Percentiles rank a stretch among this genome's conserved stretches.
These are phyloP conservation scores for Scyliorhinus canicula DNA, from an alignment of 2,797 vertebrate genomes.

Conservation along the genomic window DNA sequence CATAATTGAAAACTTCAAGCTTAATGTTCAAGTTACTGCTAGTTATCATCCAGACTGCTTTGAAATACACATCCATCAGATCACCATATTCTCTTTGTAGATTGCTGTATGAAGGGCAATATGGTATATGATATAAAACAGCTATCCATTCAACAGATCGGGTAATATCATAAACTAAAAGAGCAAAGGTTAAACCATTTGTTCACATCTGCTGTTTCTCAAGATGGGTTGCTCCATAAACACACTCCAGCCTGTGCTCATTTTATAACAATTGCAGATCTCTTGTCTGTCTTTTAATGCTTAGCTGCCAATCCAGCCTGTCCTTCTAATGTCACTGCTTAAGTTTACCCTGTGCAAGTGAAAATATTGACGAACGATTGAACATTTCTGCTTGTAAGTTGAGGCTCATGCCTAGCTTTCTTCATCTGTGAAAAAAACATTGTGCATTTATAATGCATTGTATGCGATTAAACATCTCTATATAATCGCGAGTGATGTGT, in stretches of 20 bases:
- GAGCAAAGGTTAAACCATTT: background rate
- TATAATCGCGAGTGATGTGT: background rate
- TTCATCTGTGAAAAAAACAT: background rate
- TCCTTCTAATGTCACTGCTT: background rate
- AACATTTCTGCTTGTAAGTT: background rate
- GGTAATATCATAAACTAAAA: background rate
- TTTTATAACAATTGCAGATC: background rate
- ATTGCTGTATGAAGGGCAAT: background rate
- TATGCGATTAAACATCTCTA: too few species aligned
- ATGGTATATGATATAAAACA: background rate
- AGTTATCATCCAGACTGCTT: background rate
- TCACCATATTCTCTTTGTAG: background rate
- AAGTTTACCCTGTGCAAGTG: background rate
- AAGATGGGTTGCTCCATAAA: background rate
- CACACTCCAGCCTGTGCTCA: background rate
- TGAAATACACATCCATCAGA: background rate
- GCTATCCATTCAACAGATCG: background rate
- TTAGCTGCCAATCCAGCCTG: background rate
- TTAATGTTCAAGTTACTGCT: background rate
- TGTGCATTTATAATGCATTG: background rate
- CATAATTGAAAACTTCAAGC: background rate
- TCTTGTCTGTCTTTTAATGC: background rate
- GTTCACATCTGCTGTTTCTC: background rate
- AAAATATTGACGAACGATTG: background rate
- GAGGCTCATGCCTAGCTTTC: background rate